Evolutionary conservation across 2,797 vertebrate genomes (phyloP), one percentile per base, ranked within the genome.

Genomic region (Microctenopoma lineatum): DNA sequence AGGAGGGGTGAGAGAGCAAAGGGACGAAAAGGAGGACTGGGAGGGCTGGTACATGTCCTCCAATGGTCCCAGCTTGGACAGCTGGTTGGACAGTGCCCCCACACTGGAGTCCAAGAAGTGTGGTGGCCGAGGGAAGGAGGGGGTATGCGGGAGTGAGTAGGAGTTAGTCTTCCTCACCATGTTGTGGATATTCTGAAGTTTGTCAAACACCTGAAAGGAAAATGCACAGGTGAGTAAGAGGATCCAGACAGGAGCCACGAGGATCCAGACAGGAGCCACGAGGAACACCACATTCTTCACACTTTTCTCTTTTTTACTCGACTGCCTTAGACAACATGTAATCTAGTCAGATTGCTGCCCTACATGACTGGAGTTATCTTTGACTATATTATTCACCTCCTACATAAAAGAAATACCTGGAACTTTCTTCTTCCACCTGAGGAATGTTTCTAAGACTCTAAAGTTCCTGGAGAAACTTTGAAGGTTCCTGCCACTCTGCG

Each of bases 141-240:
- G 65, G 51, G 7, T 39, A 66, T 45, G 55, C 36, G 14, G 47
- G 51, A 39, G 52, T n/a, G 10, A 59, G 14, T 73, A 66, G 7
- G 60, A 66, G 16, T 21, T 21, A n/a, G 50, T 57, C 32, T 13
- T 70, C 32, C 32, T 69, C 73, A 84, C 1, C 5, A 25, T 1
- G 39, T 9, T 26, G 55, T 77, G 27, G 52, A 92, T 34, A 0
- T 82, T 61, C 21, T 87, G 51, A 34, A 95, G 90, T 58, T 45
- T 70, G 18, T 84, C 46, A 62, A 89, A 93, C 39, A 94, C 92
- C 93, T 95, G 79, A 10, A 26, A 59, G 15, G 32, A 69, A 51
- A 57, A 78, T 7, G 38, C 0, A 0, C 15, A 42, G 42, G 48
- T 64, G 25, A 72, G 27, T 54, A 21, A 13, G 38, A 65, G 18